Percentiles rank a stretch among this genome's conserved stretches.
Evolutionary conservation across 2,113 vertebrate species (phyloP).

Genomic region (Nycticebus coucang): DNA sequence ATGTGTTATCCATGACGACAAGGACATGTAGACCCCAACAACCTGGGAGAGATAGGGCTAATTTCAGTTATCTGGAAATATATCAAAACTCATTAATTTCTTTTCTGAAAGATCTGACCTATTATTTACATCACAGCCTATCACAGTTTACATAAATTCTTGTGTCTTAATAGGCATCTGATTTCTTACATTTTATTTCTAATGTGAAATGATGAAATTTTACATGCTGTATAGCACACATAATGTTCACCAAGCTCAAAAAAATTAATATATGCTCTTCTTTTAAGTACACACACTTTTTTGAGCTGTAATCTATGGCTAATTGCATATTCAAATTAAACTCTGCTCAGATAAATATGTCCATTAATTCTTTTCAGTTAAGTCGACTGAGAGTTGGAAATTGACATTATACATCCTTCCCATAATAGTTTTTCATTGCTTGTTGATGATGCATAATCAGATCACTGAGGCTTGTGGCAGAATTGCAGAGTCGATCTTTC

Average conservation of each 20-base stretch:
- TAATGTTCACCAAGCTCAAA: conserved; percentile 47
- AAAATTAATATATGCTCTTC: conserved; percentile 55
- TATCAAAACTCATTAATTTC: conserved; percentile 53
- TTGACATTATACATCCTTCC: background rate
- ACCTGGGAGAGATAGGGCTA: background rate
- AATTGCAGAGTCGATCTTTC: conserved; percentile 18
- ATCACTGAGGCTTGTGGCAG: background rate
- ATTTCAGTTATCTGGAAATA: conserved; percentile 60
- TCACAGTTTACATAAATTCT: conserved; percentile 17
- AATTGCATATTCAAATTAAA: conserved; percentile 68
- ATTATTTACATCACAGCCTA: conserved; percentile 1
- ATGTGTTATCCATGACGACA: background rate
- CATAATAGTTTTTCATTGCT: background rate
- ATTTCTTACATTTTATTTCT: conserved; percentile 62
- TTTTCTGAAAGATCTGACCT: conserved; percentile 67
- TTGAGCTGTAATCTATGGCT: conserved; percentile 53
- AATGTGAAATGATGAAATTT: conserved; percentile 47
- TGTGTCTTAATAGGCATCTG: conserved; percentile 59
- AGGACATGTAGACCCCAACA: background rate
- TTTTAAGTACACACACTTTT: conserved; percentile 49
- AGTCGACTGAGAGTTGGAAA: conserved; percentile 8
- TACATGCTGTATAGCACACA: conserved; percentile 4
- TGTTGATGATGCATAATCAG: background rate
- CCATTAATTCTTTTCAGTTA: conserved; percentile 59
- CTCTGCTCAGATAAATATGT: conserved; percentile 43